These are phyloP conservation scores for Orussus abietinus DNA, from an alignment of 1,140 invertebrate genomes.

Conservation along the genomic window DNA sequence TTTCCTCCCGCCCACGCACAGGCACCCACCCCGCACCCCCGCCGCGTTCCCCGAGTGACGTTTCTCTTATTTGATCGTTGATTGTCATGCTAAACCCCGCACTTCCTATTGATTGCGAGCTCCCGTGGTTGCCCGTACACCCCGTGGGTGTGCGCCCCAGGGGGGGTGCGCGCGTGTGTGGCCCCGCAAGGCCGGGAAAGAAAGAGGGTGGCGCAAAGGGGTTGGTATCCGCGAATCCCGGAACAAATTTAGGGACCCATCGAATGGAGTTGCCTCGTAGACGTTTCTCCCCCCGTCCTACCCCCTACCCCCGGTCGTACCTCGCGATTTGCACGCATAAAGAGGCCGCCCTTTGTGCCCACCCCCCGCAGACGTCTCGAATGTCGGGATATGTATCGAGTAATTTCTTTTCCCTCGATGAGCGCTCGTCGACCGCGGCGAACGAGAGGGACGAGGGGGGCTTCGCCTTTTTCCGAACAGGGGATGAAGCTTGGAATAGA, in stretches of 20 bases:
- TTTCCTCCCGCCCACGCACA: conserved; percentile 5
- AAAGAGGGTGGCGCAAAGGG: conserved; percentile 15
- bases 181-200: conserved; percentile 8
- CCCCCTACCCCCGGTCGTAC: too few species aligned
- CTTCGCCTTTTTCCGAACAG: too few species aligned
- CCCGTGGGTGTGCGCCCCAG: conserved; percentile 2
- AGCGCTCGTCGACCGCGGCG: neutral
- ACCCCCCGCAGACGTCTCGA: too few species aligned
- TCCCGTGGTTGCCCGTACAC: conserved; percentile 9
- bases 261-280: conserved; percentile 37
- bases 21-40: neutral
- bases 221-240: conserved; percentile 17
- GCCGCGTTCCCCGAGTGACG: conserved; percentile 22
- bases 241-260: conserved; percentile 35
- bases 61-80: conserved; percentile 37
- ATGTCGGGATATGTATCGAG: too few species aligned
- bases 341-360: too few species aligned
- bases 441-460: conserved; percentile 18
- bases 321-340: too few species aligned
- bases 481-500: conserved; percentile 24
- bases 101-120: conserved; percentile 19
- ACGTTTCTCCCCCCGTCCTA: conserved; percentile 28
- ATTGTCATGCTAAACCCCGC: conserved; percentile 22
- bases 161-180: conserved; percentile 7
- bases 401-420: too few species aligned